Evolutionary conservation across 2,113 vertebrate genomes (phyloP).

Genomic region (Herpetotheres cachinnans): DNA sequence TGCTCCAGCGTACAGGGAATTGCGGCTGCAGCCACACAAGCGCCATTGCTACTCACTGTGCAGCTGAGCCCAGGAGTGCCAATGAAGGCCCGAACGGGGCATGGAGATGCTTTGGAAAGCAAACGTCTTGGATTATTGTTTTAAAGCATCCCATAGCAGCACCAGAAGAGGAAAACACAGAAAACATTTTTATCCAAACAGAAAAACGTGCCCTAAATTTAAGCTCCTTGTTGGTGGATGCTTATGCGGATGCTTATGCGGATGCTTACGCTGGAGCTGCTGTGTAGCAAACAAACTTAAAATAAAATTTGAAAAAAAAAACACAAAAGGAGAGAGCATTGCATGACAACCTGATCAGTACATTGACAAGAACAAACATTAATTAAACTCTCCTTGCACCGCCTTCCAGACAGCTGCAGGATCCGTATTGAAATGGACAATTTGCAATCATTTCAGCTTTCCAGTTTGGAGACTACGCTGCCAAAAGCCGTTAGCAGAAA

Average conservation of each 20-base stretch:
- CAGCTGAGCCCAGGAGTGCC: background rate
- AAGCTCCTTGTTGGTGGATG: background rate
- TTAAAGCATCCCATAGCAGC: background rate
- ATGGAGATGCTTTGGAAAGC: background rate
- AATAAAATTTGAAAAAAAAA: background rate
- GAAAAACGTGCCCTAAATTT: background rate
- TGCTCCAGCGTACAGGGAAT: background rate
- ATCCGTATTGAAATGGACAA: background rate
- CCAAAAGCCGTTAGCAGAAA: background rate
- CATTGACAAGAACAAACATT: background rate
- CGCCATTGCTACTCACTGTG: accelerated
- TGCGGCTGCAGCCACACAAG: background rate
- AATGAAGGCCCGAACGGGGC: accelerated
- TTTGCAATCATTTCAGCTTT: background rate
- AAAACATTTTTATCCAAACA: background rate
- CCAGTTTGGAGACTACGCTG: background rate
- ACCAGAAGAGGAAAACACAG: background rate
- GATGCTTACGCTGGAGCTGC: background rate
- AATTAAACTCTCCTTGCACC: background rate
- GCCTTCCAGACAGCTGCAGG: background rate
- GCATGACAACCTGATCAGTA: background rate
- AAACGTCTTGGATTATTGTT: background rate
- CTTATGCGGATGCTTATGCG: background rate
- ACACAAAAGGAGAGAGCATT: background rate
- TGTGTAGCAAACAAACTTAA: background rate